phyloP scores from a whole-genome alignment of 2,797 vertebrate species.

The Choloepus didactylus region DNA sequence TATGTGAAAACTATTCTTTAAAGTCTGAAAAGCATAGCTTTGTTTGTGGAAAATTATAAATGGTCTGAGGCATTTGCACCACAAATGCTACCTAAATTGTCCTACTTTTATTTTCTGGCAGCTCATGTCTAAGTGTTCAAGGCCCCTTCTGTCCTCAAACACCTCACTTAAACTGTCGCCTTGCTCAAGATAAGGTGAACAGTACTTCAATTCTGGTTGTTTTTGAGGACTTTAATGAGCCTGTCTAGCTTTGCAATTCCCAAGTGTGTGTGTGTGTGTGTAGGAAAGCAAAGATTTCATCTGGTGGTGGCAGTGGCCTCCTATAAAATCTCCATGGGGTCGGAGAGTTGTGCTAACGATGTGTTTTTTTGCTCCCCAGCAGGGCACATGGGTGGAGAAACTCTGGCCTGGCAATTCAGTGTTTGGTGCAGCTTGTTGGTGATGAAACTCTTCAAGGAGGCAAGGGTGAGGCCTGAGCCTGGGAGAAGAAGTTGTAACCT shows the following conservation, averaged over 20 bases:
- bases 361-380: background rate
- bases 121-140: background rate
- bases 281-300: background rate
- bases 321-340: background rate
- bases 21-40: slow-evolving; percentile 23
- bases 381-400: background rate
- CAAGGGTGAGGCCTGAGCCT: background rate
- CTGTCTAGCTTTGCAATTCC: background rate
- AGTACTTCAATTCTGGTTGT: background rate
- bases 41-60: slow-evolving; percentile 4
- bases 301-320: background rate
- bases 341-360: background rate
- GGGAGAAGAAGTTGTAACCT: background rate
- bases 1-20: background rate
- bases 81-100: background rate
- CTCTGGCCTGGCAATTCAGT: background rate
- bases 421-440: background rate
- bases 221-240: background rate
- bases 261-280: background rate
- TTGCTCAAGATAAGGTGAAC: background rate
- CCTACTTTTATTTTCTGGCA: background rate
- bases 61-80: background rate
- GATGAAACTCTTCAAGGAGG: background rate
- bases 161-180: background rate
- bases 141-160: background rate